Base-by-base conservation (phyloP, 2,888 invertebrate genomes). In the Chouioia cunea region DNA sequence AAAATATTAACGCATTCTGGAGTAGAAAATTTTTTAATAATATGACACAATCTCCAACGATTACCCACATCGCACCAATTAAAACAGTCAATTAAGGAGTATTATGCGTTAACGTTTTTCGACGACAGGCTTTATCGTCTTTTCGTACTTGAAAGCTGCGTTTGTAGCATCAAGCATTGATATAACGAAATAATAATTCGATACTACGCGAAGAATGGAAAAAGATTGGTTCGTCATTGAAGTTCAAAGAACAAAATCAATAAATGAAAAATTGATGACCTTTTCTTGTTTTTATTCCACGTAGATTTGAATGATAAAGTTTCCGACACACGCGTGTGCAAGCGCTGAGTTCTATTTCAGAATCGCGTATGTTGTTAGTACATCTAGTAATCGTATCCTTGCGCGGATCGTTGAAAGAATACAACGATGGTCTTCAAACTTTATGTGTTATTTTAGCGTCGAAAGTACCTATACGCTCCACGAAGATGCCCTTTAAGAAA, bases 371-470 rank as follows among this genome's bases (percentile, higher is more conserved):
- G 27, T 50, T 16, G 58, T 64, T 58, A 58, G n/a, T 44, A 57
- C 44, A 57, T 12, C 8, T 36, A 36, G 36, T 44, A 63, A 63
- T 63, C 63, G 27, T 52, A 57, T 52, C 63, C 16, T 43, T 15
- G 27, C 27, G 18, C 4, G 15, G 44, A 53, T 65, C 43, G 47
- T n/a, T 27, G 22, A 58, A 59, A 65, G 50, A 70, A 52, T 65
- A 56, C 56, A 65, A 65, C 23, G 50, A 70, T 60, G 52, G 47
- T 64, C 58, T 64, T 69, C 69, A 58, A 65, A 65, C 47, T 65
- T 70, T 70, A 56, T 50, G 56, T 48, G 54, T 65, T 56, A 53
- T 44, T 70, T 56, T 48, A 46, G 8, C 10, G 4, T 15, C 57
- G 22, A 10, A 18, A 23, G 22, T 36, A 12, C 36, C 36, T n/a